Conservation (phyloP, 2,113 vertebrate genomes). For the Limnothrissa miodon region DNA sequence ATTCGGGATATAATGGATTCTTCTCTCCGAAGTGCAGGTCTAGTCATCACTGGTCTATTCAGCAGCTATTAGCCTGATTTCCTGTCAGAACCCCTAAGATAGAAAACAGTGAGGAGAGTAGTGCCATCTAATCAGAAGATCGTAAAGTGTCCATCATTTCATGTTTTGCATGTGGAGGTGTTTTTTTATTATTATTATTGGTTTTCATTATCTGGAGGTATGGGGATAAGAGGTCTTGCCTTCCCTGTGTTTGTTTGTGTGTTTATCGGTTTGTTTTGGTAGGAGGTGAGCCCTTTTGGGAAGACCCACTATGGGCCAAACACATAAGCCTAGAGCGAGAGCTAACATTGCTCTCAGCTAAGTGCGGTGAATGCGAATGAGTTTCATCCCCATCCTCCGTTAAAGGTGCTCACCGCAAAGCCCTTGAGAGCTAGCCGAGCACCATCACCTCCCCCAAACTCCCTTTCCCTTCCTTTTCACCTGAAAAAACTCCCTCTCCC, state of each 20-base stretch:
- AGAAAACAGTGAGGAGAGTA: conserved; percentile 45
- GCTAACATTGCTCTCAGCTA: neutral
- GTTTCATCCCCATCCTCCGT: neutral
- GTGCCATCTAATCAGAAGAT: neutral
- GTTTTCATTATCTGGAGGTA: neutral
- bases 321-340: neutral
- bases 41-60: conserved; percentile 41
- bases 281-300: neutral
- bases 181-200: neutral
- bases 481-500: neutral
- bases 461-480: neutral
- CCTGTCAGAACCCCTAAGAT: conserved; percentile 55
- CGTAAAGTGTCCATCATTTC: neutral
- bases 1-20: conserved; percentile 37
- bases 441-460: neutral
- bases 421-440: neutral
- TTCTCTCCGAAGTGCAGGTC: conserved; percentile 53
- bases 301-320: neutral
- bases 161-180: conserved; percentile 21
- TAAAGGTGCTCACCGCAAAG: neutral
- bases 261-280: neutral
- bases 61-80: conserved; percentile 61
- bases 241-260: conserved; percentile 18
- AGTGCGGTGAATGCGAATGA: conserved; percentile 8
- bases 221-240: neutral